Percentiles rank a stretch among this genome's conserved stretches.
Evolutionary conservation across 2,797 vertebrate species (phyloP).

Genomic region (Molossus molossus): DNA sequence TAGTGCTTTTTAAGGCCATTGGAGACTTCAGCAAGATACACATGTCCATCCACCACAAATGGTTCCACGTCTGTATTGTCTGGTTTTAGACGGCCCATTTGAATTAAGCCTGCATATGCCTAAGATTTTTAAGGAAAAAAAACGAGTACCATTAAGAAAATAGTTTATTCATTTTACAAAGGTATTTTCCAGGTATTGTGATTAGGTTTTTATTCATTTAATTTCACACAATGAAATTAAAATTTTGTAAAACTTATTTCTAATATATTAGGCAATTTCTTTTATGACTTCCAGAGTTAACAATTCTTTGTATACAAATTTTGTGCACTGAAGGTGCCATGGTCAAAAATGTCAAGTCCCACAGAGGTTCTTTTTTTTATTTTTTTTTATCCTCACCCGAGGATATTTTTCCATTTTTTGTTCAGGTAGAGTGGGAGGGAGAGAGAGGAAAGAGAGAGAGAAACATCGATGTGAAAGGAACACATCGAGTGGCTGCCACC

Average conservation of each 20-base stretch:
- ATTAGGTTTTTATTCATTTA: slow-evolving; percentile 55
- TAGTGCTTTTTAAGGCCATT: slow-evolving; percentile 91
- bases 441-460: too few relatives aligned
- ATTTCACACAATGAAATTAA: slow-evolving; percentile 58
- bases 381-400: too few relatives aligned
- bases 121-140: slow-evolving; percentile 83
- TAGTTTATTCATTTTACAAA: slow-evolving; percentile 21
- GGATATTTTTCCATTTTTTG: too few relatives aligned
- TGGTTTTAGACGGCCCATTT: slow-evolving; percentile 88
- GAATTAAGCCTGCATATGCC: slow-evolving; percentile 93
- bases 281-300: slow-evolving; percentile 46
- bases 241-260: neutral
- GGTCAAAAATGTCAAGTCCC: slow-evolving; percentile 48
- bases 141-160: slow-evolving; percentile 62
- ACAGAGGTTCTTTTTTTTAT: neutral
- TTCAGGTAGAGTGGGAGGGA: too few relatives aligned
- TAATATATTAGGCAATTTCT: neutral
- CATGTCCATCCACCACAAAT: slow-evolving; percentile 90
- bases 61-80: slow-evolving; percentile 92
- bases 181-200: slow-evolving; percentile 18
- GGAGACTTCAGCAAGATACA: slow-evolving; percentile 92
- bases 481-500: too few relatives aligned
- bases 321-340: neutral
- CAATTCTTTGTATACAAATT: neutral
- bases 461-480: too few relatives aligned